phyloP scores from a whole-genome alignment of 2,888 invertebrate species.

The Drosophila anomalipes region DNA sequence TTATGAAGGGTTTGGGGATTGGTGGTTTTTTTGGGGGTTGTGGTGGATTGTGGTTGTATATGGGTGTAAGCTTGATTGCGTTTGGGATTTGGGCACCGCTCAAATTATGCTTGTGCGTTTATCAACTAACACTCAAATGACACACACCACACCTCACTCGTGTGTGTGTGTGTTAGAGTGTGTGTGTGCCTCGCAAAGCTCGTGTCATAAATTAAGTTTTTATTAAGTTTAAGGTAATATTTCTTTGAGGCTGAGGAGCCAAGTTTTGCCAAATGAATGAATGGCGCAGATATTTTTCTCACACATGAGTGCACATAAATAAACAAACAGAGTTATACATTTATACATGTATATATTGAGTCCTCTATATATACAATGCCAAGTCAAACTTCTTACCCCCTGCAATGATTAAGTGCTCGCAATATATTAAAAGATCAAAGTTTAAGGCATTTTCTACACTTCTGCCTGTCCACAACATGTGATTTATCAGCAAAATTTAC shows the following conservation, averaged over 20 bases:
- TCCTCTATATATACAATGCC: background rate
- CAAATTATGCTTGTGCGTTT: slow-evolving; percentile 23
- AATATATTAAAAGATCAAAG: slow-evolving; percentile 75
- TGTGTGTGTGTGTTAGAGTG: too few species aligned
- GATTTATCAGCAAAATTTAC: slow-evolving; percentile 38
- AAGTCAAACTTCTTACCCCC: slow-evolving; percentile 33
- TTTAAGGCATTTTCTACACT: slow-evolving; percentile 51
- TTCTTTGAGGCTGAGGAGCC: slow-evolving; percentile 34
- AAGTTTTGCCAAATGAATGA: slow-evolving; percentile 54
- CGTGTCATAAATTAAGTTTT: slow-evolving; percentile 53
- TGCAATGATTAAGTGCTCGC: slow-evolving; percentile 64
- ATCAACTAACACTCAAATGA: slow-evolving; percentile 10
- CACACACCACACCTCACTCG: background rate
- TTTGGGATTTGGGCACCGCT: slow-evolving; percentile 53
- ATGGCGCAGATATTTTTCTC: slow-evolving; percentile 35
- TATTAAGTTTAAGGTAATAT: slow-evolving; percentile 49
- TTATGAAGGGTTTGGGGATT: background rate
- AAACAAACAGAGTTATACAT: background rate
- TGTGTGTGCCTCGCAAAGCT: background rate
- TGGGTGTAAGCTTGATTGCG: slow-evolving; percentile 64
- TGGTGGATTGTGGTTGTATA: slow-evolving; percentile 1
- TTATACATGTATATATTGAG: slow-evolving; percentile 5
- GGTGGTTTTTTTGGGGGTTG: background rate
- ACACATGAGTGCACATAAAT: slow-evolving; percentile 25
- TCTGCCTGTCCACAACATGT: slow-evolving; percentile 19